Percentiles rank a stretch among this genome's conserved stretches.
Conservation (phyloP, 2,888 invertebrate species). For the Platycheirus rosarum region DNA sequence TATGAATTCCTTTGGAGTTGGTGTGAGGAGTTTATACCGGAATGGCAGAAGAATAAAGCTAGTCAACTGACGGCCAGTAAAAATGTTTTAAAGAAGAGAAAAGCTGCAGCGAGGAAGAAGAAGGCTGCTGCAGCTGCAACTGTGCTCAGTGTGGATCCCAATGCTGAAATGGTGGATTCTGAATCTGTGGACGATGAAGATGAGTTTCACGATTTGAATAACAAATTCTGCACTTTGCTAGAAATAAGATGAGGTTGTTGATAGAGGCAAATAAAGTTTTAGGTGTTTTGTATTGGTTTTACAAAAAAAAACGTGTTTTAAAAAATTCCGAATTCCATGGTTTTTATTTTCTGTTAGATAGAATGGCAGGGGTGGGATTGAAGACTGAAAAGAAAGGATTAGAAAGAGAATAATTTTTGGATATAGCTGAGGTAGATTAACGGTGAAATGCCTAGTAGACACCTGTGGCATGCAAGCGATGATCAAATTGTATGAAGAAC, state of each 20-base stretch:
- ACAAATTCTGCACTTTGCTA: conserved; percentile 80
- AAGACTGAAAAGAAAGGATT: too few relatives aligned
- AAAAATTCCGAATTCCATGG: too few relatives aligned
- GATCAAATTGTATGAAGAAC: too few relatives aligned
- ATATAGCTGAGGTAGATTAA: too few relatives aligned
- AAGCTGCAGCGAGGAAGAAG: conserved; percentile 77
- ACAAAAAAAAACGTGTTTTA: conserved; percentile 2
- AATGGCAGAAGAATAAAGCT: conserved; percentile 76
- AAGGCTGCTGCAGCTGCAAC: conserved; percentile 43
- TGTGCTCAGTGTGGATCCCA: conserved; percentile 75
- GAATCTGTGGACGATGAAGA: conserved; percentile 73
- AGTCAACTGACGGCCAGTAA: conserved; percentile 75
- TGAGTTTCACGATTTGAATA: conserved; percentile 80
- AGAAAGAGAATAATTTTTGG: too few relatives aligned
- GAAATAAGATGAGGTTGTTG: conserved; percentile 69
- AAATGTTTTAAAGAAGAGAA: conserved; percentile 78
- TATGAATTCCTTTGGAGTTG: conserved; percentile 79
- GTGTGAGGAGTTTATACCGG: conserved; percentile 79
- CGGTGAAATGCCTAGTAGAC: too few relatives aligned
- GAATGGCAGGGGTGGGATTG: too few relatives aligned
- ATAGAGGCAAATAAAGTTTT: background rate
- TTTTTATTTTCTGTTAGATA: too few relatives aligned
- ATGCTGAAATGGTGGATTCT: conserved; percentile 76
- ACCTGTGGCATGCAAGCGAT: too few relatives aligned
- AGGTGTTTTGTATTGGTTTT: conserved; percentile 14